Base-by-base conservation (phyloP, 2,888 invertebrate species). In the Melitaea athalia region DNA sequence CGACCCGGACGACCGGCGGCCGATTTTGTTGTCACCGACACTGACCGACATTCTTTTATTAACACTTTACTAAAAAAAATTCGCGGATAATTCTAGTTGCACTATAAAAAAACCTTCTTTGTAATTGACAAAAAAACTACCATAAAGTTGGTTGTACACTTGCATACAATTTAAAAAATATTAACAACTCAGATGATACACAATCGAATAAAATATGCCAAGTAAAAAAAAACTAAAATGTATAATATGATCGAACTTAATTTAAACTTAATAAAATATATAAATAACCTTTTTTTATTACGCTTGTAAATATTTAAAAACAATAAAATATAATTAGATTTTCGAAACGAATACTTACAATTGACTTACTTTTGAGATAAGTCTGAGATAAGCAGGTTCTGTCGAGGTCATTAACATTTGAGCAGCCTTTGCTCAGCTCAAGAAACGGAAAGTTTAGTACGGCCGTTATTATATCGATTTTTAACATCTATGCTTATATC, bases 1-100 rank as follows among this genome's bases (percentile, higher is more conserved):
- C 85, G 88, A 89, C 83, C 86, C 82, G 79, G 76, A 81, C 81
- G 85, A 80, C 83, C 81, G 83, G 83, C 81, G 81, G 86, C 89
- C 88, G 90, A 86, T 80, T 80, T 79, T 82, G 81, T 81, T 84
- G 80, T 67, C 79, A 78, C 77, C 79, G 81, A 81, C 82, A 84
- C 80, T 83, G 83, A 78, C 81, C 83, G 82, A 85, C 86, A 88
- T 86, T 87, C 85, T 87, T 87, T 81, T 81, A 73, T 76, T 74
- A 74, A 76, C 76, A 65, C 74, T 63, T 59, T 64, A 70, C 64
- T 64, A 73, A 66, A n/a, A n/a, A n/a, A n/a, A n/a, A n/a, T 50
- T 52, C 47, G 63, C 59, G 52, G 11, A 47, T 67, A 15, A 38
- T 5, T 47, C 38, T 67, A 67, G 31, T 59, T 43, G 59, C 17